These are phyloP conservation scores for Bugula neritina DNA, from an alignment of 2,888 invertebrate species.

Conservation along the genomic window DNA sequence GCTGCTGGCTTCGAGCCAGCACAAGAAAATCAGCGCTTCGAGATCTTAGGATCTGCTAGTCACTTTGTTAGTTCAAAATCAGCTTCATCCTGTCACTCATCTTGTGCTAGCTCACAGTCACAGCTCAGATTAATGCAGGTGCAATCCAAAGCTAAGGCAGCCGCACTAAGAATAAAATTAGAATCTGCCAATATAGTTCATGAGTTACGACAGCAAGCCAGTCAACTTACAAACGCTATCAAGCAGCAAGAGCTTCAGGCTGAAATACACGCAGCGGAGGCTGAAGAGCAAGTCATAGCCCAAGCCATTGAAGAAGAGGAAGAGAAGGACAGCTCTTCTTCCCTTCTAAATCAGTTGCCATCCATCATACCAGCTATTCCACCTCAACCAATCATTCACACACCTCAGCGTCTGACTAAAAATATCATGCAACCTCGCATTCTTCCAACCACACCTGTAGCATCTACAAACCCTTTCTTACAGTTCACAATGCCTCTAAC, in stretches of 20 bases:
- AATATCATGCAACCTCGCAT: not conserved
- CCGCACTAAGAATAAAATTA: not conserved
- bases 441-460: not conserved
- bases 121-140: constrained; percentile 18
- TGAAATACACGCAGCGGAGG: constrained; percentile 13
- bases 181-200: constrained; percentile 4
- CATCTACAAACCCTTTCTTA: not conserved
- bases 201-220: constrained; percentile 4
- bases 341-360: not conserved
- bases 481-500: too few species aligned
- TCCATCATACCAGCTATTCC: not conserved
- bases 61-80: not conserved
- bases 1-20: not conserved
- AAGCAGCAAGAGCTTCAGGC: constrained; percentile 15
- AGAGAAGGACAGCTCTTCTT: not conserved
- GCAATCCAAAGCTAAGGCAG: constrained; percentile 11
- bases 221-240: constrained; percentile 4
- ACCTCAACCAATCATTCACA: constrained; percentile 9
- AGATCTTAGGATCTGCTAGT: not conserved
- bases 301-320: constrained; percentile 20
- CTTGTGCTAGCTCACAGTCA: constrained; percentile 16
- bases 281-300: constrained; percentile 6
- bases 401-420: not conserved
- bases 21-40: not conserved
- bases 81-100: constrained; percentile 6